Percentiles rank a stretch among this genome's conserved stretches.
These are phyloP conservation scores for Altica lythri DNA, from an alignment of 2,888 invertebrate genomes.

Conservation along the genomic window DNA sequence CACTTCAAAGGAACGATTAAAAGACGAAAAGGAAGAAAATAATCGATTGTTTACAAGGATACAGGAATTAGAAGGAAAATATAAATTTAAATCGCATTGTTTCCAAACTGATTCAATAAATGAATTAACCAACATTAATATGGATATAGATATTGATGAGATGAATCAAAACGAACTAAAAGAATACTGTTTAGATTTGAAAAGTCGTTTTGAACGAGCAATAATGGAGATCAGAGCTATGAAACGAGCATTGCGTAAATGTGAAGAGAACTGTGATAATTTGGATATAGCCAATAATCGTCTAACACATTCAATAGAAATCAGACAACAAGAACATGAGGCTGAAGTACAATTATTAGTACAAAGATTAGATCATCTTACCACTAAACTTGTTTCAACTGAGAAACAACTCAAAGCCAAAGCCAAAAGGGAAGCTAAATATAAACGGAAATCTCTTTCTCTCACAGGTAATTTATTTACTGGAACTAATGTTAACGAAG, in stretches of 20 bases:
- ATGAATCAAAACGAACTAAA: constrained; percentile 77
- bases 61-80: constrained; percentile 71
- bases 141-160: constrained; percentile 73
- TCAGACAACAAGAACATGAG: constrained; percentile 66
- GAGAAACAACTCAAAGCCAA: constrained; percentile 83
- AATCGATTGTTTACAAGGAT: constrained; percentile 73
- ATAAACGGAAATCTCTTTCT: constrained; percentile 80
- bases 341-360: constrained; percentile 82
- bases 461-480: constrained; percentile 81
- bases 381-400: constrained; percentile 77
- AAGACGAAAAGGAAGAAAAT: constrained; percentile 77
- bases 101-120: constrained; percentile 72
- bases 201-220: constrained; percentile 79
- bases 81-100: constrained; percentile 63
- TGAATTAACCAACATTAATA: constrained; percentile 79
- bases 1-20: constrained; percentile 68
- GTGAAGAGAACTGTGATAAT: constrained; percentile 79
- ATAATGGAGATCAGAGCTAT: constrained; percentile 82
- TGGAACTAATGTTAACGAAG: no score
- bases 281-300: constrained; percentile 79
- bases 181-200: constrained; percentile 79
- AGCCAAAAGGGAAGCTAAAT: constrained; percentile 78
- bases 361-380: constrained; percentile 81
- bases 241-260: constrained; percentile 79
- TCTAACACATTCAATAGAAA: constrained; percentile 72